Evolutionary conservation across 2,113 vertebrate genomes (phyloP), one percentile per base, ranked within the genome.

Genomic region (Orycteropus afer): DNA sequence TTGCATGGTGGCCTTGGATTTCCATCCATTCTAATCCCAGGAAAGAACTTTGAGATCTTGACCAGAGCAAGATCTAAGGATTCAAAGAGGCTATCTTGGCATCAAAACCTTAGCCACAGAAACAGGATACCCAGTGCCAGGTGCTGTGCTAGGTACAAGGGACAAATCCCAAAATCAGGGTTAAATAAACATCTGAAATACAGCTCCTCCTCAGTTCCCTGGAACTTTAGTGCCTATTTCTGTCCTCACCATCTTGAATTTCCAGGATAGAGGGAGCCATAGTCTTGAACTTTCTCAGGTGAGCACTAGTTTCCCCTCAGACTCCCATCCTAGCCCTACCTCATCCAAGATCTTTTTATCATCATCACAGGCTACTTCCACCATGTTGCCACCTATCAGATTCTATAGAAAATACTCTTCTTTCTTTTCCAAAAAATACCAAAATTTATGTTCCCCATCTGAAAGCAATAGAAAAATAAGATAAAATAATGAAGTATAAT

Each of bases 251-350:
- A 29, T 8, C 63, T 51, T 53, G 37, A 81, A 47, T 9, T 42
- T 42, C 25, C 76, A 40, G n/a, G 25, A 53, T 55, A 45, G 12
- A 22, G 3, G 59, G 57, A 45, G 25, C 27, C n/a, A 55, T 3
- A 11, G 1, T 40, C 47, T 40, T 53, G 34, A 79, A 17, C 55
- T 37, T 42, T 80, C 4, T 13, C 29, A 37, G 29, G 29, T 7
- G 29, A 2, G 10, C 1, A 5, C 29, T 22, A 4, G 13, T 4
- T 10, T 18, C 9, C 65, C 18, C 65, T 40, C 17, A 18, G 29
- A 14, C 17, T 3, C 59, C 32, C 7, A 0, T 34, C 22, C 4
- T 2, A 1, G 3, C 5, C 37, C 57, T 65, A 17, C 12, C 10
- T 9, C 9, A 40, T 17, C 69, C 53, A 45, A 5, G 14, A 14